A percentile compares a stretch with the other conserved stretches of the same genome.
Conservation (phyloP, 2,113 vertebrate genomes). For the Campylorhamphus procurvoides region DNA sequence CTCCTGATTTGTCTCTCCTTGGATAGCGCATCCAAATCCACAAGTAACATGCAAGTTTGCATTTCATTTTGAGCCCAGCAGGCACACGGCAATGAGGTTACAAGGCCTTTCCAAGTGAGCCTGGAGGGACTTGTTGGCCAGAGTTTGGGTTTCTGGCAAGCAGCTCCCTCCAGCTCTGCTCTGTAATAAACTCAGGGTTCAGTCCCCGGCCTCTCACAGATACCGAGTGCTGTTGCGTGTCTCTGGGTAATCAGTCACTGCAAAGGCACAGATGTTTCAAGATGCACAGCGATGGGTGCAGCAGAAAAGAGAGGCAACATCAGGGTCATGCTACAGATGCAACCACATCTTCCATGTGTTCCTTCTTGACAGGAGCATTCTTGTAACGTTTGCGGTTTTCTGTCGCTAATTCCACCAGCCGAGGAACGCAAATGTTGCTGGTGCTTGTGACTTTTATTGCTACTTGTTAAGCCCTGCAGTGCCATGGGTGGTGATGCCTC, state of each 20-base stretch:
- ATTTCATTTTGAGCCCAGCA: constrained; percentile 71
- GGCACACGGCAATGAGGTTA: constrained; percentile 56
- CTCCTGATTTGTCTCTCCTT: constrained; percentile 28
- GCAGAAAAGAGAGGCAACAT: constrained; percentile 24
- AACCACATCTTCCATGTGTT: constrained; percentile 9
- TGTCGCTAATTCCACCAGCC: background rate
- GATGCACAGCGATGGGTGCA: constrained; percentile 48
- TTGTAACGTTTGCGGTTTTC: background rate
- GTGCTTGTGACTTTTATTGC: background rate
- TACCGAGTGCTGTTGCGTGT: constrained; percentile 33
- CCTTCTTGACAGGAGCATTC: background rate
- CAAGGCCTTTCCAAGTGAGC: constrained; percentile 64
- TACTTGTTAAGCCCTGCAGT: background rate
- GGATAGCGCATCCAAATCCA: constrained; percentile 33
- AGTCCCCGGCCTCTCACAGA: constrained; percentile 50
- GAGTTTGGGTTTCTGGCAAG: constrained; percentile 66
- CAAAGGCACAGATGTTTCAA: constrained; percentile 56
- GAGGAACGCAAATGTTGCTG: background rate
- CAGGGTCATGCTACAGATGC: constrained; percentile 44
- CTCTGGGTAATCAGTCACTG: constrained; percentile 61
- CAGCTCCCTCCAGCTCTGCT: constrained; percentile 49
- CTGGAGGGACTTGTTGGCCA: constrained; percentile 66
- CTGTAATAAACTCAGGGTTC: constrained; percentile 60
- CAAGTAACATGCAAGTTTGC: constrained; percentile 56
- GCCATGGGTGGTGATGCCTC: background rate